Evolutionary conservation across 2,113 vertebrate species (phyloP), one percentile per base, ranked within the genome.

Genomic region (Notothenia coriiceps): DNA sequence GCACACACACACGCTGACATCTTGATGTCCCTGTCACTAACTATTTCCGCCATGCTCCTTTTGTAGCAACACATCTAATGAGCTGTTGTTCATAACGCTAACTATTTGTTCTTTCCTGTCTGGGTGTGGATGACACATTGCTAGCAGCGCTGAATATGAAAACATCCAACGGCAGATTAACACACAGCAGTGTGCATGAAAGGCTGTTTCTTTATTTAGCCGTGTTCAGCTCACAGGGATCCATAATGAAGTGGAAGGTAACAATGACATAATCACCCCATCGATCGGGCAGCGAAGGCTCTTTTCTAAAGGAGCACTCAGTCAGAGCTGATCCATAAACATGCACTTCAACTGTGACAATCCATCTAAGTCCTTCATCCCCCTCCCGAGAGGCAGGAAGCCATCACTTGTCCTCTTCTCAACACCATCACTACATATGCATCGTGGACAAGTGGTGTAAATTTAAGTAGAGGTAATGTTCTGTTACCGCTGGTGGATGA

Each of bases 261-360:
- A 77, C 55, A 65, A 66, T 80, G 76, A 86, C 77, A 85, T 85
- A 86, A 90, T 87, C 75, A 29, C 25, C 43, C 44, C 79, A 83
- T 88, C 71, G 80, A 87, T 87, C 67, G 52, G 50, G 20, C 57
- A 14, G 68, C 52, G 70, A 80, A 82, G 79, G 75, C 70, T 47
- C 75, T 77, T 78, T 83, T 86, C 75, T 69, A 47, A 57, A 70
- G 43, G 11, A 70, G 69, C 64, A 49, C 66, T 84, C 86, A 76
- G 83, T 87, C 61, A 56, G 52, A 79, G 71, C 76, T 80, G 78
- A 90, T 91, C 86, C 70, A 68, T 88, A 83, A 77, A 83, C 74
- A 82, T 55, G 50, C 75, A 71, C 72, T 84, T 91, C 50, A 83
- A 74, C 78, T 62, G 79, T 59, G 70, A 73, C 61, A 46, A 25